Percentiles rank a stretch among this genome's conserved stretches.
These are phyloP conservation scores for Oncorhynchus nerka DNA, from an alignment of 2,113 vertebrate genomes.

Conservation along the genomic window DNA sequence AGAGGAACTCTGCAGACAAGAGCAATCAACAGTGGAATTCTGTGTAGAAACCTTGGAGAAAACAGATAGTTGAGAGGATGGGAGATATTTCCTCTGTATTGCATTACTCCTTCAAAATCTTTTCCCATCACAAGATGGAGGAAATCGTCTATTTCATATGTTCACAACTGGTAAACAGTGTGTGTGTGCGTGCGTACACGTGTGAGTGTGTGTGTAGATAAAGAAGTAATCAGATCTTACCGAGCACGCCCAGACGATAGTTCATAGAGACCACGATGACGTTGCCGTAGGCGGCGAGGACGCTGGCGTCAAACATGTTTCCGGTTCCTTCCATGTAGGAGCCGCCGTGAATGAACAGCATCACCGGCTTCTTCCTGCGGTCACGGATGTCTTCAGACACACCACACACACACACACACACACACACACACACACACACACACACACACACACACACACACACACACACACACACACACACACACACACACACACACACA, in stretches of 20 bases:
- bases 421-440: not conserved
- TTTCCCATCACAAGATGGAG: too few species aligned
- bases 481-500: too few species aligned
- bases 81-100: not conserved
- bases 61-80: not conserved
- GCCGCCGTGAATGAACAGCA: slow-evolving; percentile 90
- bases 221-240: slow-evolving; percentile 60
- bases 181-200: too few species aligned
- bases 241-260: slow-evolving; percentile 91
- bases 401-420: slow-evolving; percentile 18
- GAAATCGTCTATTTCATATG: too few species aligned
- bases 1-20: not conserved
- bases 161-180: too few species aligned
- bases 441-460: not conserved
- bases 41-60: not conserved
- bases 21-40: slow-evolving; percentile 9
- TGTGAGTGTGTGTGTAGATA: not conserved
- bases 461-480: slow-evolving; percentile 15
- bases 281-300: slow-evolving; percentile 89
- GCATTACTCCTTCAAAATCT: too few species aligned
- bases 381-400: slow-evolving; percentile 84
- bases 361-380: slow-evolving; percentile 90
- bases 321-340: slow-evolving; percentile 93
- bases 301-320: slow-evolving; percentile 92
- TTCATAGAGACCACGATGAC: slow-evolving; percentile 94